Base-by-base conservation (phyloP, 2,888 invertebrate genomes). In the Athrips mouffetella region DNA sequence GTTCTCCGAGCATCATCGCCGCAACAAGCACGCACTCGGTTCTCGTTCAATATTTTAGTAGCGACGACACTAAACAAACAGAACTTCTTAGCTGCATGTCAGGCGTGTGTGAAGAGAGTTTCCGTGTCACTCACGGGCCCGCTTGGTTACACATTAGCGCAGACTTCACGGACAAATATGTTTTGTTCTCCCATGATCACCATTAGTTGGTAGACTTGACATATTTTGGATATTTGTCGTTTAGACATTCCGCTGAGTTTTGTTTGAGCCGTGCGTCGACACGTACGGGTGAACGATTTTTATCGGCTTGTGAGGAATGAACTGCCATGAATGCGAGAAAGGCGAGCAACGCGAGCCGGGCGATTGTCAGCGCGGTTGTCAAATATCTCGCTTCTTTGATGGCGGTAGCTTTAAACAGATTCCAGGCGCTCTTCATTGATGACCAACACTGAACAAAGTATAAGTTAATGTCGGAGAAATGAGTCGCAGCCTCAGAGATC, bases 11-110 rank as follows among this genome's bases (percentile, higher is more conserved):
- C 72, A 66, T 65, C 72, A 65, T 65, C 70, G 73, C 69, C 65
- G 64, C 73, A 74, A 66, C 66, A 63, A 73, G 77, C 80, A 77
- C 73, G 78, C 77, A 78, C 78, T 80, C 72, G 66, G 72, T 60
- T 67, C 77, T 76, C 80, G 78, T 80, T 75, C 81, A 87, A 87
- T 87, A 87, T 87, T 87, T 85, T 87, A 87, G 87, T 88, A 87
- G 87, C 84, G 37, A n/a, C n/a, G 83, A 80, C 76, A 70, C 76
- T 80, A 76, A 63, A 65, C 79, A 87, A 87, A 88, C 73, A 87
- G 57, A 73, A 81, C 81, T 82, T 76, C 84, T 86, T 83, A 85
- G 86, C 83, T 80, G 82, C 80, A 76, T 85, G 86, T 83, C 86
- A 86, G 70, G 70, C 80, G 76, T 84, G 82, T 87, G 82, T 86